Percentiles rank a stretch among this genome's conserved stretches.
These are phyloP conservation scores for Tetranychus truncatus DNA, from an alignment of 2,888 invertebrate genomes.

Conservation along the genomic window DNA sequence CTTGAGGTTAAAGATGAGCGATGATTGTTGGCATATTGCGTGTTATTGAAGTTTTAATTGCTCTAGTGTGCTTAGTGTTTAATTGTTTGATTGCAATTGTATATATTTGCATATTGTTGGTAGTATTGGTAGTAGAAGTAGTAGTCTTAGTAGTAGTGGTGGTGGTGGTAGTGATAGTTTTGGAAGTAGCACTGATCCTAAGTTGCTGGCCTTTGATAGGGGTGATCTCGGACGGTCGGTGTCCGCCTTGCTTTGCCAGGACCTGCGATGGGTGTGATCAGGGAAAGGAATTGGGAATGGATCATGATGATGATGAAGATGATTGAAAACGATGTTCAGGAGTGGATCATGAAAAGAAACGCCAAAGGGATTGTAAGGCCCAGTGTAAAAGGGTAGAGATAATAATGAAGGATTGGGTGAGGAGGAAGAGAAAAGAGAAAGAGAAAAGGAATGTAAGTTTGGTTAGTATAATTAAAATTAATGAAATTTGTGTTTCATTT, in stretches of 20 bases:
- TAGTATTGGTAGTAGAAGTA: neutral
- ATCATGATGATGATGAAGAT: neutral
- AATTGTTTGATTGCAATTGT: constrained; percentile 1
- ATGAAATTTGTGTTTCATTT: neutral
- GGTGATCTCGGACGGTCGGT: constrained; percentile 11
- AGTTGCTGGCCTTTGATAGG: constrained; percentile 13
- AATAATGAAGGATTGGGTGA: neutral
- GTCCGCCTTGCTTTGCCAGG: constrained; percentile 12
- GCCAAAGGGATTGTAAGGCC: neutral
- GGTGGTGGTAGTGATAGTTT: neutral
- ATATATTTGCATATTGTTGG: neutral
- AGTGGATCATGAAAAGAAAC: neutral
- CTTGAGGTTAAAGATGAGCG: constrained; percentile 1
- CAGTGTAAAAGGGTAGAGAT: neutral
- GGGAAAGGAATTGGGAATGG: neutral
- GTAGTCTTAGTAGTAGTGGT: neutral
- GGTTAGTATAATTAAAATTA: neutral
- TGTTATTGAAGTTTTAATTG: constrained; percentile 4
- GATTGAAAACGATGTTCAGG: neutral
- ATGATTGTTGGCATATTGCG: constrained; percentile 1
- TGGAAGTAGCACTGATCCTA: neutral
- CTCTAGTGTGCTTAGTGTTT: neutral
- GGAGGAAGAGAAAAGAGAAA: neutral
- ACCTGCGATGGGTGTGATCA: constrained; percentile 9
- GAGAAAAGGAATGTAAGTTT: constrained; percentile 8